These are phyloP conservation scores for Pheucticus melanocephalus DNA, from an alignment of 2,113 vertebrate genomes.

Conservation along the genomic window DNA sequence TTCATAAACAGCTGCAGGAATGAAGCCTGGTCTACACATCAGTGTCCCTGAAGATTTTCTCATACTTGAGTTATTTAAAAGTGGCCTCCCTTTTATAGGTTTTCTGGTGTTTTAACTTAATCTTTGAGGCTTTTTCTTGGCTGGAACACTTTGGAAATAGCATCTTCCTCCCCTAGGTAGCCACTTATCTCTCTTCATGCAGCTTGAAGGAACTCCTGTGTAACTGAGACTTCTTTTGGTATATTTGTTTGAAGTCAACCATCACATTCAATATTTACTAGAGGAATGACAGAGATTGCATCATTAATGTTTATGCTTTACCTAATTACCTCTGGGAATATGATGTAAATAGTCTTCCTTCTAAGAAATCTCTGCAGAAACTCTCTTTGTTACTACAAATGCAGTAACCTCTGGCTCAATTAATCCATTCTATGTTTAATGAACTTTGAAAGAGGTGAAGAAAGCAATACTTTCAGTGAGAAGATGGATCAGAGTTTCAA, in stretches of 20 bases:
- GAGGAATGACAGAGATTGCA: background rate
- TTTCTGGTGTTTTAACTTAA: background rate
- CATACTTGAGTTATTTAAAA: constrained; percentile 21
- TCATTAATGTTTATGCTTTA: background rate
- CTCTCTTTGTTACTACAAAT: background rate
- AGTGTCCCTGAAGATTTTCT: constrained; percentile 33
- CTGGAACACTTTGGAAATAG: background rate
- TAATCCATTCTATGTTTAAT: background rate
- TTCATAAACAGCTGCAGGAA: constrained; percentile 13
- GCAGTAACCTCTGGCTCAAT: background rate
- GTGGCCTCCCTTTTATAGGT: constrained; percentile 29
- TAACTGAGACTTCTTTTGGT: background rate
- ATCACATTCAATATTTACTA: background rate
- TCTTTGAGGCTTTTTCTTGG: background rate
- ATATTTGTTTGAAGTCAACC: background rate
- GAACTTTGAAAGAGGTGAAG: background rate
- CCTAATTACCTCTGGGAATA: background rate
- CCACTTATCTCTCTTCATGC: background rate
- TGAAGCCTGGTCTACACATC: background rate
- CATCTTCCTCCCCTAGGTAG: background rate
- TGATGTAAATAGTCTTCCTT: background rate
- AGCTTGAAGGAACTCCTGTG: background rate
- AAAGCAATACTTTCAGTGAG: background rate
- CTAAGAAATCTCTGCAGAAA: background rate
- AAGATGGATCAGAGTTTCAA: background rate